phyloP scores from a whole-genome alignment of 2,888 invertebrate genomes.

The Phyllotreta cruciferae region DNA sequence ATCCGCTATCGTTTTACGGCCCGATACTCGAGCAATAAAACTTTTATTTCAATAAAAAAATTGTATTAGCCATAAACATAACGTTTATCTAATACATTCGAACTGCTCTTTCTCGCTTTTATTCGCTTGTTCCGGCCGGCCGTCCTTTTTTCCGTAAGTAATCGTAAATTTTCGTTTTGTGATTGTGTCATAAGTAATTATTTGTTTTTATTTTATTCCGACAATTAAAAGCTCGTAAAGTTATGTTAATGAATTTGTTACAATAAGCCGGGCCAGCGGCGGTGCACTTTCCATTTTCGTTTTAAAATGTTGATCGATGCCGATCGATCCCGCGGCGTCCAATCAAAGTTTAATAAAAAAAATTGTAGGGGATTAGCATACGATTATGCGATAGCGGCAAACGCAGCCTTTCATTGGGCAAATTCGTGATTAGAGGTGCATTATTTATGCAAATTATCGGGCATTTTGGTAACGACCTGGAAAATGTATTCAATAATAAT shows the following conservation, averaged over 20 bases:
- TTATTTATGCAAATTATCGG: conserved; percentile 41
- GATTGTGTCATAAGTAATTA: conserved; percentile 33
- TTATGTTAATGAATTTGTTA: conserved; percentile 34
- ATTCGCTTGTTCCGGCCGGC: not conserved
- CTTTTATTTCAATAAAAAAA: conserved; percentile 28
- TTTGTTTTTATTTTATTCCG: conserved; percentile 38
- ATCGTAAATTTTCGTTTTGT: conserved; percentile 30
- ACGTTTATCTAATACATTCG: conserved; percentile 20
- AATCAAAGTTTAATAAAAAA: conserved; percentile 34
- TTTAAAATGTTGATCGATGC: no score
- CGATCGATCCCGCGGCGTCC: conserved; percentile 14
- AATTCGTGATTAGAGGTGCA: conserved; percentile 37
- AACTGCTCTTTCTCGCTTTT: conserved; percentile 4
- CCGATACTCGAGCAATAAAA: conserved; percentile 19
- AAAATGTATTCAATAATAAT: conserved; percentile 41
- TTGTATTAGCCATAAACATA: conserved; percentile 19
- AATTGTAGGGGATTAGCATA: conserved; percentile 32
- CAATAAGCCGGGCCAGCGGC: conserved; percentile 8
- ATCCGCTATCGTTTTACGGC: conserved; percentile 26
- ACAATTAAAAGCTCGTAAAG: conserved; percentile 36
- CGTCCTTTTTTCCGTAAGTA: conserved; percentile 1
- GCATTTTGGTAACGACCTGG: conserved; percentile 35
- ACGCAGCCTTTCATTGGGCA: conserved; percentile 35
- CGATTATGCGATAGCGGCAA: conserved; percentile 34
- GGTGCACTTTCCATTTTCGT: not conserved